Percentiles rank a stretch among this genome's conserved stretches.
Evolutionary conservation across 2,797 vertebrate genomes (phyloP).

Genomic region (Tragopan temminckii): DNA sequence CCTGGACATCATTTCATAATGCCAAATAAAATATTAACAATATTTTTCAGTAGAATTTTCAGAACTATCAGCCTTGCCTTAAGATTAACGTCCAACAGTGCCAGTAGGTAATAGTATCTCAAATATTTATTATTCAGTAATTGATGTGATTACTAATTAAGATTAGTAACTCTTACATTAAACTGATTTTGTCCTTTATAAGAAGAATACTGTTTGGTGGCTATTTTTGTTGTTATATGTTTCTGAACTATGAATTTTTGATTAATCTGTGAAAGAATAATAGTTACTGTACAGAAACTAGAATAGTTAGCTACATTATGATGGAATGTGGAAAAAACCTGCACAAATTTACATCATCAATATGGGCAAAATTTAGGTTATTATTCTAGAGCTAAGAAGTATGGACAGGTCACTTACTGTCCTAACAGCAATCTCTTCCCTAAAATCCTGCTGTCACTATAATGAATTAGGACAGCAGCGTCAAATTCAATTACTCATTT

Average conservation of each 20-base stretch:
- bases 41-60: neutral
- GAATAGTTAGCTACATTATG: neutral
- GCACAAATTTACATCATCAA: neutral
- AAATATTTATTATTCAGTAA: neutral
- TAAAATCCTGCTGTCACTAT: constrained; percentile 11
- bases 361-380: neutral
- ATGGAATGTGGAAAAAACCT: neutral
- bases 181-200: neutral
- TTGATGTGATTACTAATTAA: neutral
- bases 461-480: constrained; percentile 50
- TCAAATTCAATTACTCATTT: constrained; percentile 62
- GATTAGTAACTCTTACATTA: neutral
- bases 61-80: neutral
- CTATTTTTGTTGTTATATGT: neutral
- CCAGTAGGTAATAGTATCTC: neutral
- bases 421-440: neutral
- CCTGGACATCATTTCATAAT: neutral
- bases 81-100: neutral
- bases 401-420: neutral
- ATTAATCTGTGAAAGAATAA: neutral
- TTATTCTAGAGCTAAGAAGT: neutral
- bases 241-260: neutral
- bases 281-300: neutral
- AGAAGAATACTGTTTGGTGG: neutral
- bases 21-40: neutral